Percentiles rank a stretch among this genome's conserved stretches.
phyloP scores from a whole-genome alignment of 2,888 invertebrate genomes.

The Nomada flava region DNA sequence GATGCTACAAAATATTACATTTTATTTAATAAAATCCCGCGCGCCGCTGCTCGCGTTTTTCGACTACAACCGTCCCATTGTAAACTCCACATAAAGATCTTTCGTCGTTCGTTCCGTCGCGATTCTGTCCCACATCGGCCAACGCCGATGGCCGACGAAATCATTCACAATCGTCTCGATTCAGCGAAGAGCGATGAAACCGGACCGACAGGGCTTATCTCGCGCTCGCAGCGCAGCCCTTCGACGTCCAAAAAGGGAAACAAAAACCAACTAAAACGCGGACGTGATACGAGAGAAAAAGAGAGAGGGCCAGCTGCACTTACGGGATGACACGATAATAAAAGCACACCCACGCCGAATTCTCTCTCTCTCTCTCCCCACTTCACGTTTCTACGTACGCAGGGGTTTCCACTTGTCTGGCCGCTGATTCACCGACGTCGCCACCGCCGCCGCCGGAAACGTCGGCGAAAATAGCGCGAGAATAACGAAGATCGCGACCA shows the following conservation, averaged over 20 bases:
- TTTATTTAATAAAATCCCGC: no score
- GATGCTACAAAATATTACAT: no score
- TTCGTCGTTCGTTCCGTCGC: no score
- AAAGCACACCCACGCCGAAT: constrained; percentile 52
- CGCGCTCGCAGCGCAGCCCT: not conserved
- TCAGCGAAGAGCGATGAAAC: constrained; percentile 4
- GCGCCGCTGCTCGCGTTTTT: no score
- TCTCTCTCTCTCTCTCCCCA: not conserved
- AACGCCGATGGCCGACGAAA: not conserved
- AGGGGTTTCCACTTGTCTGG: constrained; percentile 54
- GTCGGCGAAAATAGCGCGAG: constrained; percentile 65
- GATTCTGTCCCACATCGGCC: not conserved
- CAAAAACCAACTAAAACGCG: not conserved
- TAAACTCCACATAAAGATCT: not conserved
- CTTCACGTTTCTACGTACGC: constrained; percentile 33
- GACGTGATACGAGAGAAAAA: constrained; percentile 21
- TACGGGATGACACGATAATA: constrained; percentile 57
- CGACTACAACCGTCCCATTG: no score
- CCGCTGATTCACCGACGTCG: constrained; percentile 50
- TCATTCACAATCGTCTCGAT: not conserved
- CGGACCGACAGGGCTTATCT: constrained; percentile 11
- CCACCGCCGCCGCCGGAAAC: constrained; percentile 57
- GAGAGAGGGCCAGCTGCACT: constrained; percentile 34
- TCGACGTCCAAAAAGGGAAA: not conserved
- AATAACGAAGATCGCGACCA: constrained; percentile 67